Base-by-base conservation (phyloP, 2,797 vertebrate species). In the Smutsia temminckii region DNA sequence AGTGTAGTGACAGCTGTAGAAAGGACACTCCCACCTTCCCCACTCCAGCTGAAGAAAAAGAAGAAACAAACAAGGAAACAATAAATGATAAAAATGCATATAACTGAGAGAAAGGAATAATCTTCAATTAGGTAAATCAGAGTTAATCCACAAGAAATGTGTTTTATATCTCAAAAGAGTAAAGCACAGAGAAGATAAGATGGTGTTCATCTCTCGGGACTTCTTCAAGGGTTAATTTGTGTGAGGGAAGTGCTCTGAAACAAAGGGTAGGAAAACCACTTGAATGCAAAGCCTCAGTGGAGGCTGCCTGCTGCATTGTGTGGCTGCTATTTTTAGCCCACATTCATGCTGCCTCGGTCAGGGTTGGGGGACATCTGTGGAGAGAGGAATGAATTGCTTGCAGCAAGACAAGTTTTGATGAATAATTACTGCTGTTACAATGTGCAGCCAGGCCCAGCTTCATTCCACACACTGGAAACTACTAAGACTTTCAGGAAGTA, bases 371-470 rank as follows among this genome's bases (percentile, higher is more conserved):
- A 77, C 75, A 85, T 94, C 93, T 87, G 91, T 49, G 34, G 64
- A 94, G 42, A 91, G 59, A 95, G 71, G 83, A 93, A 61, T 74
- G 89, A 96, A 89, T 77, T 95, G 89, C 95, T 93, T 97, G 61
- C 89, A 94, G 94, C 46, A 77, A 95, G 71, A 69, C 79, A 94
- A 77, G 69, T 91, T 96, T 91, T 95, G 96, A 91, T 97, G 94
- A 97, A 94, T 96, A 97, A 98, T 96, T 89, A 78, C 91, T 93
- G 95, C 80, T 79, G 86, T 77, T 95, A 66, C 42, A 94, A 95
- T 57, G 57, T 81, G 57, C 69, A 93, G 63, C 57, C 57, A 61
- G 46, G 74, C 66, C 94, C 84, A 92, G 71, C 61, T 93, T 32
- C 51, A 55, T 64, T 64, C 78, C 83, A 80, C 27, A 69, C 29